Evolutionary conservation across 2,797 vertebrate genomes (phyloP), one percentile per base, ranked within the genome.

Genomic region (Streptopelia turtur): DNA sequence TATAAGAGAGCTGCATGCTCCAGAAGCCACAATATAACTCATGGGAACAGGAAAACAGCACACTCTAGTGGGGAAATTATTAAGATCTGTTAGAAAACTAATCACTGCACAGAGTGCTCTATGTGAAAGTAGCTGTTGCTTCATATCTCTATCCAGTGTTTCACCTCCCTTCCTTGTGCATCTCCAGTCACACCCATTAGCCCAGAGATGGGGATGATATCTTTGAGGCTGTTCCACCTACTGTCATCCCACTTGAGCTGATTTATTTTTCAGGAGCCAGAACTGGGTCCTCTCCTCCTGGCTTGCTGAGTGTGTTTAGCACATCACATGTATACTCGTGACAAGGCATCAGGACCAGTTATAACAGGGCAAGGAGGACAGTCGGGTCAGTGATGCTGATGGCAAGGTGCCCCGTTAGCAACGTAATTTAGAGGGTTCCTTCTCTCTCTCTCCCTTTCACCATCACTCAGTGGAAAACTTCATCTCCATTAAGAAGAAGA

Each of bases 51-150:
- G 69, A 85, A 63, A 83, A 91, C 9, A 96, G 95, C 91, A 80
- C 96, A 1, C 95, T 95, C 96, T 97, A 93, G 96, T 94, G 95
- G 95, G 53, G 31, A 94, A 88, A 93, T 41, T 2, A 61, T 33
- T 72, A 8, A 57, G 59, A 50, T 39, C 18, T 65, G 1, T 30
- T 33, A 5, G 13, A 33, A 90, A 65, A 56, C 61, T 68, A 71
- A 83, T 31, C 3, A 0, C 45, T 50, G 55, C 8, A 1, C 31
- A 20, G 52, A 35, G 7, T 4, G 5, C n/a, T 53, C n/a, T 14
- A 0, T 10, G 14, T 13, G 27, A 76, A 53, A 87, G 24, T 41
- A 69, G 27, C 50, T 61, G 45, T 27, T 49, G 13, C 56, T 74
- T 49, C 1, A 0, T 21, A 2, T 24, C 23, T 31, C 15, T 39